Evolutionary conservation across 2,888 invertebrate genomes (phyloP), one percentile per base, ranked within the genome.

Genomic region (Folsomia manolachei): DNA sequence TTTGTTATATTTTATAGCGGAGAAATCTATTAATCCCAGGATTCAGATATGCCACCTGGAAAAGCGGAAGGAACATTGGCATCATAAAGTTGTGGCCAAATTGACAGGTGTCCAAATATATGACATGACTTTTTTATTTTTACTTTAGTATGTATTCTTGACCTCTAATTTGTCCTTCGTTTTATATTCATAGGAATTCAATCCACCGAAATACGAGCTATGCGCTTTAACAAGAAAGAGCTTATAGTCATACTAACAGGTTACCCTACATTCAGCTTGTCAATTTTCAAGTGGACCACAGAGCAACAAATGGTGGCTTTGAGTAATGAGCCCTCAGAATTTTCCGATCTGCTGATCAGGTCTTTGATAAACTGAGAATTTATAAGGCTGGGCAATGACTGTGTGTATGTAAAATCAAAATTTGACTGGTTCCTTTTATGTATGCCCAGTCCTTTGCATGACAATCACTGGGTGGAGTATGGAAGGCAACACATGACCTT

Each of bases 381-480:
- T n/a, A n/a, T n/a, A n/a, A n/a, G n/a, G n/a, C n/a, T n/a, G n/a
- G n/a, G n/a, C n/a, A n/a, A n/a, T n/a, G n/a, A n/a, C n/a, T n/a
- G n/a, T n/a, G n/a, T n/a, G n/a, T n/a, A n/a, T n/a, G n/a, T n/a
- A n/a, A n/a, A n/a, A n/a, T n/a, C n/a, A n/a, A n/a, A n/a, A n/a
- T n/a, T n/a, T n/a, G n/a, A n/a, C n/a, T n/a, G n/a, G n/a, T n/a
- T n/a, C n/a, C n/a, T n/a, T n/a, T n/a, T n/a, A n/a, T n/a, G n/a
- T n/a, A n/a, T n/a, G n/a, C n/a, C n/a, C 56, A 78, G 79, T 52
- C 75, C 72, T 14, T 68, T 65, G 18, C 75, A 75, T 52, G 71
- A 73, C 14, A 69, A 66, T 52, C 61, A 72, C 24, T 79, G 79
- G 79, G 67, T 77, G 2, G 79, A 79, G 66, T 76, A 77, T 71